These are phyloP conservation scores for Ptilorrhoa leucosticta DNA, from an alignment of 2,113 vertebrate genomes.

Conservation along the genomic window DNA sequence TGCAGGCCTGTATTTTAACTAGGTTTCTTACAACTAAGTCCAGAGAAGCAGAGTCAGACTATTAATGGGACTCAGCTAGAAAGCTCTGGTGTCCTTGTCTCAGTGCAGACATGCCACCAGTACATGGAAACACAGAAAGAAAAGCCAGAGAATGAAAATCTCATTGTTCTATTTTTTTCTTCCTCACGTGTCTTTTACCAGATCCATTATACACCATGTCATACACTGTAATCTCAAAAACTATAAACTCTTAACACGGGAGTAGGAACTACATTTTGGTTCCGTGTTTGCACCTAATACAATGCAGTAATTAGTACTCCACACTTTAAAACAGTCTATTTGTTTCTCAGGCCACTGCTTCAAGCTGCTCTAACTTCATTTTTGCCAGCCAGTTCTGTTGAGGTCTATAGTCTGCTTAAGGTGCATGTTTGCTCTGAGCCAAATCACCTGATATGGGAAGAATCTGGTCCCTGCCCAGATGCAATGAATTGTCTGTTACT, in stretches of 20 bases:
- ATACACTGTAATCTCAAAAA: neutral
- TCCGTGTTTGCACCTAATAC: neutral
- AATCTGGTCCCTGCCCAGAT: neutral
- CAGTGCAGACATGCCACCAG: accelerated
- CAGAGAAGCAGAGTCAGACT: neutral
- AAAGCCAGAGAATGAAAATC: neutral
- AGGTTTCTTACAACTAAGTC: neutral
- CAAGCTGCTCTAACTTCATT: neutral
- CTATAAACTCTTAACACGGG: neutral
- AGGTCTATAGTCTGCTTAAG: neutral
- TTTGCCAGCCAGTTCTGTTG: neutral
- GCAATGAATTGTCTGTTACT: neutral
- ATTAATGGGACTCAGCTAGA: neutral
- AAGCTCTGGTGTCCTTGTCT: neutral
- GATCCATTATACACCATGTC: neutral
- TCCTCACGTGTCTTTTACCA: neutral
- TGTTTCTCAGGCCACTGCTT: neutral
- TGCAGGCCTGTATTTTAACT: neutral
- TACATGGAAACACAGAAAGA: neutral
- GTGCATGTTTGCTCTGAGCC: neutral
- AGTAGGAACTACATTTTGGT: neutral
- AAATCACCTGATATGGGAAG: neutral
- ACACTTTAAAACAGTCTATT: neutral
- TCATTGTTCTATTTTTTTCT: neutral
- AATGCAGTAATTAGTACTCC: neutral